Base-by-base conservation (phyloP, 2,888 invertebrate species). In the Mycalesis mineus region DNA sequence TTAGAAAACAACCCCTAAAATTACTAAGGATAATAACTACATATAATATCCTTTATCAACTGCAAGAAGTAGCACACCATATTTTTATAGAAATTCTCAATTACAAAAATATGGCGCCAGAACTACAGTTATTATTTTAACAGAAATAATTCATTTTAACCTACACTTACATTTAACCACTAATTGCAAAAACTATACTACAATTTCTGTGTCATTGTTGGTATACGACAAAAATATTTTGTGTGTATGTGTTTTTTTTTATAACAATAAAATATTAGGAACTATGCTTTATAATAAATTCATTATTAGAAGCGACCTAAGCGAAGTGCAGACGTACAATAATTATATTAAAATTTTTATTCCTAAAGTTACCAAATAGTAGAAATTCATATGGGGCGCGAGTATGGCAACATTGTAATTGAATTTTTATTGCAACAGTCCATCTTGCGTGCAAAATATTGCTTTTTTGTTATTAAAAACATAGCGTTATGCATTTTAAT, bases 301-400 rank as follows among this genome's bases (percentile, higher is more conserved):
- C 53, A 53, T 44, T 62, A 71, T 67, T 47, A 68, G 84, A 84
- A 84, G 83, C 84, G 84, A 83, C 73, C 78, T 70, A 77, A 77
- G 80, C 80, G 60, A 65, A 65, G 66, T 74, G 70, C 67, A 74
- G 70, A 73, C 69, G 67, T 68, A 60, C 48, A 63, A 64, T 57
- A 63, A 65, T 63, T 68, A 60, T 50, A 63, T 65, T 58, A 63
- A 66, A 22, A 63, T 66, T 67, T 62, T 65, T 64, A 63, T 57
- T 60, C 62, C 55, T 62, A 65, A 55, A 66, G 52, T 58, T 60
- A 61, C 48, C 58, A 64, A 62, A 48, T 55, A 63, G 60, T 59
- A 64, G 61, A 65, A 65, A 58, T 57, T 4, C 57, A 60, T 61
- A 61, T 63, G 59, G 55, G 55, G 61, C 54, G 55, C 61, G 62